Evolutionary conservation across 2,113 vertebrate species (phyloP).

Genomic region (Nanorana parkeri): DNA sequence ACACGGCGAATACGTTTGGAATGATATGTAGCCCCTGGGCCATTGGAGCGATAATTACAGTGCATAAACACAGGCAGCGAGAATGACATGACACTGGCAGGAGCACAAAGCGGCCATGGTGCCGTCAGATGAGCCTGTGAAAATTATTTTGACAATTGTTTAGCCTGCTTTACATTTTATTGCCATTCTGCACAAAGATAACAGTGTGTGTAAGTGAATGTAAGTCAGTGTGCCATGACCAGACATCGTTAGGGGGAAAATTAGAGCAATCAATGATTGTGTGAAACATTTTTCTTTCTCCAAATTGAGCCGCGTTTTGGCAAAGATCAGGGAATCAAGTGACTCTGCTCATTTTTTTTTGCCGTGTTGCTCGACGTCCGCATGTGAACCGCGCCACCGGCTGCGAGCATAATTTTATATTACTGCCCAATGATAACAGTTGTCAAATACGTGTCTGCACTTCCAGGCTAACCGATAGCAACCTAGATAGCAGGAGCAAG

Average conservation of each 20-base stretch:
- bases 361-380: neutral
- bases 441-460: neutral
- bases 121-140: constrained; percentile 66
- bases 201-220: constrained; percentile 58
- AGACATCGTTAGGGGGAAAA: constrained; percentile 49
- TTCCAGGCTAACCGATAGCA: neutral
- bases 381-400: neutral
- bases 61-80: constrained; percentile 68
- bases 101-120: constrained; percentile 65
- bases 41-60: constrained; percentile 67
- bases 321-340: constrained; percentile 23
- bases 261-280: constrained; percentile 55
- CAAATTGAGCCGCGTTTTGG: constrained; percentile 41
- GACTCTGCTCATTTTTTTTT: constrained; percentile 10
- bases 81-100: constrained; percentile 67
- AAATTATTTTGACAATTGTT: constrained; percentile 70
- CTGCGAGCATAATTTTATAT: neutral
- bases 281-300: constrained; percentile 47
- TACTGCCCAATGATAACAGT: neutral
- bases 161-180: constrained; percentile 65
- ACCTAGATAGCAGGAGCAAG: neutral
- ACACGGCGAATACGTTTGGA: constrained; percentile 35
- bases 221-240: constrained; percentile 55
- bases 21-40: constrained; percentile 59
- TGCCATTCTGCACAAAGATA: constrained; percentile 63